Percentiles rank a stretch among this genome's conserved stretches.
These are phyloP conservation scores for Dryas iulia DNA, from an alignment of 1,140 invertebrate genomes.

Conservation along the genomic window DNA sequence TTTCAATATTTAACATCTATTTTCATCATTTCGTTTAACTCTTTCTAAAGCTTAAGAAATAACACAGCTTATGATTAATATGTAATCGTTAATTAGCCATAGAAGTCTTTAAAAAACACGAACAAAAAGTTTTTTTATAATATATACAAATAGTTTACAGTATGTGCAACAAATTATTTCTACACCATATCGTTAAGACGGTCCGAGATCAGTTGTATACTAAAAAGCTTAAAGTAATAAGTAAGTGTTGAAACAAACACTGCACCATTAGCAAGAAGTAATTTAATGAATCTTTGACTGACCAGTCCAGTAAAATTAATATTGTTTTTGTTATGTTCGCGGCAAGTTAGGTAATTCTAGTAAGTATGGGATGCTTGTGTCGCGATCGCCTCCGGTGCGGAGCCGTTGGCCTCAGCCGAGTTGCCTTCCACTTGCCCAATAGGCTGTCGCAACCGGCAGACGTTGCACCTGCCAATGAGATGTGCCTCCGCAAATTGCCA, in stretches of 20 bases:
- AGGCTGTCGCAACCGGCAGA: slow-evolving; percentile 70
- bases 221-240: slow-evolving; percentile 10
- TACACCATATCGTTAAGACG: background rate
- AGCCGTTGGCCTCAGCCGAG: slow-evolving; percentile 67
- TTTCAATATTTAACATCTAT: too few species aligned
- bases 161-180: background rate
- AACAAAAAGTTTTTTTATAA: too few species aligned
- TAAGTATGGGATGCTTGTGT: slow-evolving; percentile 72
- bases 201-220: background rate
- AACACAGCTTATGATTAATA: too few species aligned
- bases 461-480: slow-evolving; percentile 67
- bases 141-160: too few species aligned
- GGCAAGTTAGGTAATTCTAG: slow-evolving; percentile 60
- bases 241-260: slow-evolving; percentile 20
- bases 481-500: slow-evolving; percentile 62
- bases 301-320: slow-evolving; percentile 51
- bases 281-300: slow-evolving; percentile 36
- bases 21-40: too few species aligned
- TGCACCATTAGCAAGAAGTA: slow-evolving; percentile 19
- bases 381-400: slow-evolving; percentile 58
- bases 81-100: too few species aligned
- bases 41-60: too few species aligned
- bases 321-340: slow-evolving; percentile 65
- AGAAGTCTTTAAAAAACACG: too few species aligned
- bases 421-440: slow-evolving; percentile 71